A percentile compares a stretch with the other conserved stretches of the same genome.
These are phyloP conservation scores for Pagrus major DNA, from an alignment of 2,113 vertebrate species.

Conservation along the genomic window DNA sequence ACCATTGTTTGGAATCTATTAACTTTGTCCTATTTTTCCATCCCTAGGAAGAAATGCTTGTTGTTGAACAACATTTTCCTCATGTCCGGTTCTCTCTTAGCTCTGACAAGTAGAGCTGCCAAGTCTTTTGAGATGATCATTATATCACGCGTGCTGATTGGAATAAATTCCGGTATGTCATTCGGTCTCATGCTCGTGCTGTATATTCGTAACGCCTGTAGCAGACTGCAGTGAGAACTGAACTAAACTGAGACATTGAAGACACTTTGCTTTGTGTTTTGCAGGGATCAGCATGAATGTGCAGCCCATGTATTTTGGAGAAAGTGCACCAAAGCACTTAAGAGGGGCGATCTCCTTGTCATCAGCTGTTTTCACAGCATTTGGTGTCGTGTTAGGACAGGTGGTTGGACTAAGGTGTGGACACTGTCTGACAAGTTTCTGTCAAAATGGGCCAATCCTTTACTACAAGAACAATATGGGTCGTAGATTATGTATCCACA, in stretches of 20 bases:
- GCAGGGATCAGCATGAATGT: slow-evolving; percentile 93
- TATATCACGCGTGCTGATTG: slow-evolving; percentile 88
- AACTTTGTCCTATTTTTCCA: not conserved
- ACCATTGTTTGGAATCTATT: not conserved
- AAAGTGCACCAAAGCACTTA: slow-evolving; percentile 90
- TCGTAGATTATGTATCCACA: not conserved
- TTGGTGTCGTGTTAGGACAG: slow-evolving; percentile 90
- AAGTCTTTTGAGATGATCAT: slow-evolving; percentile 94
- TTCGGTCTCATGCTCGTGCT: not conserved
- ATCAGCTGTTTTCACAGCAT: slow-evolving; percentile 89
- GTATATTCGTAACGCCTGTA: not conserved
- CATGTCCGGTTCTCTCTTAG: slow-evolving; percentile 83
- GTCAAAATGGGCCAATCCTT: not conserved
- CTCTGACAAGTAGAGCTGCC: slow-evolving; percentile 85
- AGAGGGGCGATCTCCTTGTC: slow-evolving; percentile 89
- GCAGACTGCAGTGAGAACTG: not conserved
- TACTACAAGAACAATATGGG: not conserved
- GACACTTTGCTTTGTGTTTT: slow-evolving; percentile 20
- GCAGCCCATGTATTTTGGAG: slow-evolving; percentile 95
- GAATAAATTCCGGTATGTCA: slow-evolving; percentile 88
- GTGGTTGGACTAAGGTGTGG: slow-evolving; percentile 89
- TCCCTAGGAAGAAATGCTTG: slow-evolving; percentile 90
- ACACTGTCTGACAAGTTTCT: not conserved
- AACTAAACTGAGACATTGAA: not conserved
- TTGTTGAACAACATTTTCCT: slow-evolving; percentile 91